phyloP scores from a whole-genome alignment of 1,140 invertebrate genomes.

The Notospermus geniculatus region DNA sequence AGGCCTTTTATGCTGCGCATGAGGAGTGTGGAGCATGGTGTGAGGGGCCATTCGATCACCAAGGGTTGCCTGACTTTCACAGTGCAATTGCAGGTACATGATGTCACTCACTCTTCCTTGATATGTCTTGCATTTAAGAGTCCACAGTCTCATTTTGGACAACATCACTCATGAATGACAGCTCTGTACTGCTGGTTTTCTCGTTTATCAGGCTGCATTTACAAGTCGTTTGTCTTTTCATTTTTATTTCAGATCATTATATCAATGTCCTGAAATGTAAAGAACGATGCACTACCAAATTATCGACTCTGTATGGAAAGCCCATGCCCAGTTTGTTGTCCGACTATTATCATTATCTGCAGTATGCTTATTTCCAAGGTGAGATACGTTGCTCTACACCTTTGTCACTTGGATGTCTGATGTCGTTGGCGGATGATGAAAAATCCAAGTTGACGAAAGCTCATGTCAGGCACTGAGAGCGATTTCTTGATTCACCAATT shows the following conservation, averaged over 20 bases:
- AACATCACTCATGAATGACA: too few species aligned
- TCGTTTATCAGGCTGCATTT: too few species aligned
- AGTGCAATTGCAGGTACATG: slow-evolving; percentile 69
- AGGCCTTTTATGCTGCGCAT: slow-evolving; percentile 64
- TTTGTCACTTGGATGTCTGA: slow-evolving; percentile 4
- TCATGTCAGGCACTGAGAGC: too few species aligned
- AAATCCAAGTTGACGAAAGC: too few species aligned
- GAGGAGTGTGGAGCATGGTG: slow-evolving; percentile 71
- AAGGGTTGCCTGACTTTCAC: slow-evolving; percentile 44
- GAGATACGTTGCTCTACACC: slow-evolving; percentile 41
- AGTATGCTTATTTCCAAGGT: slow-evolving; percentile 77
- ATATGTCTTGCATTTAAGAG: too few species aligned
- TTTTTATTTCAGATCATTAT: slow-evolving; percentile 66
- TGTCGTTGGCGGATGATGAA: neutral
- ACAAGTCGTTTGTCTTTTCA: too few species aligned
- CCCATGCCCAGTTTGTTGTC: slow-evolving; percentile 65
- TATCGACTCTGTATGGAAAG: slow-evolving; percentile 67
- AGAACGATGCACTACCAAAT: slow-evolving; percentile 63
- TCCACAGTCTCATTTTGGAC: too few species aligned
- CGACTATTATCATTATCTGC: slow-evolving; percentile 75
- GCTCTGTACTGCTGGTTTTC: too few species aligned
- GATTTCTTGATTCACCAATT: too few species aligned
- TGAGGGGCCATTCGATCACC: slow-evolving; percentile 66
- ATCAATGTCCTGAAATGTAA: slow-evolving; percentile 71
- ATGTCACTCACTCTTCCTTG: too few species aligned